These are phyloP conservation scores for Parus major DNA, from an alignment of 2,113 vertebrate genomes.

Conservation along the genomic window DNA sequence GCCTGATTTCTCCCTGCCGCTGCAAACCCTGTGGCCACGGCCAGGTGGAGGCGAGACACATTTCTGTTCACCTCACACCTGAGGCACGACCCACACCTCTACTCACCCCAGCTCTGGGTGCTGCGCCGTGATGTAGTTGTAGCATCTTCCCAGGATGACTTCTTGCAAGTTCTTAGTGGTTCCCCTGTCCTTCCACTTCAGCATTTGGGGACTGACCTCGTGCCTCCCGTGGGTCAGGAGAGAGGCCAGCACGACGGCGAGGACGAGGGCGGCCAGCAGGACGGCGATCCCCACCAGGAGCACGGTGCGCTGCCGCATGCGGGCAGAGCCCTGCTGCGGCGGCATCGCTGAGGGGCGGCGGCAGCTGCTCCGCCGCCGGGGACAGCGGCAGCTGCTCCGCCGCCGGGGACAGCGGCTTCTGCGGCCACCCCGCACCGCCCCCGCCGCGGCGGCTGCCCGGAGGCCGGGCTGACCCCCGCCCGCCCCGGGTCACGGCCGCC, in stretches of 20 bases:
- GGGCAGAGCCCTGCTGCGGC: background rate
- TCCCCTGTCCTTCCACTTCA: conserved; percentile 66
- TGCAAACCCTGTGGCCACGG: accelerated
- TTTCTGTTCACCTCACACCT: background rate
- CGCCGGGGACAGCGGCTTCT: background rate
- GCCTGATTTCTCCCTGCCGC: background rate
- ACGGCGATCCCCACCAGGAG: conserved; percentile 5
- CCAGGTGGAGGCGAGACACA: background rate
- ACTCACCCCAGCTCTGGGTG: conserved; percentile 65
- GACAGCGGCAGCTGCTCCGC: background rate
- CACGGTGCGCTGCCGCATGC: background rate
- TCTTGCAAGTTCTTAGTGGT: conserved; percentile 66
- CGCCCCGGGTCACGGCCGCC: background rate
- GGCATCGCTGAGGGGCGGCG: conserved; percentile 36
- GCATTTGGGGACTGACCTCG: background rate
- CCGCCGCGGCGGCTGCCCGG: background rate
- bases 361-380: background rate
- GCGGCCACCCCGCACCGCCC: background rate
- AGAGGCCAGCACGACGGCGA: conserved; percentile 1
- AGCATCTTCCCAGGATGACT: conserved; percentile 72
- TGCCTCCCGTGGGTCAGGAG: background rate
- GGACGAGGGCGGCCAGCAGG: background rate
- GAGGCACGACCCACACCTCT: accelerated
- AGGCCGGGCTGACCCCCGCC: background rate
- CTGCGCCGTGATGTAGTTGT: conserved; percentile 8